A percentile compares a stretch with the other conserved stretches of the same genome.
Evolutionary conservation across 2,888 invertebrate species (phyloP).

Genomic region (Epirrhoe tristata): DNA sequence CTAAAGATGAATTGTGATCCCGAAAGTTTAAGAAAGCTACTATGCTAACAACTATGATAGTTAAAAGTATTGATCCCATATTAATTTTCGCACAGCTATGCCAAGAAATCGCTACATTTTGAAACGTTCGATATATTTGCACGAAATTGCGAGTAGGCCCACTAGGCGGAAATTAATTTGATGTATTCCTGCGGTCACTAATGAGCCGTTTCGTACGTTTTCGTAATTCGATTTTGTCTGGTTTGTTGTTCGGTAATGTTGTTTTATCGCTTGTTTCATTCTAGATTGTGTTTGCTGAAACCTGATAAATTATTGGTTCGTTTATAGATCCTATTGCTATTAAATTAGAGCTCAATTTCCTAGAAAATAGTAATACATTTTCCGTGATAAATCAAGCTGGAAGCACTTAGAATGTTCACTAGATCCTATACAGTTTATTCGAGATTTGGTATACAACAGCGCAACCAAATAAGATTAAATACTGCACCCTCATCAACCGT

Average conservation of each 20-base stretch:
- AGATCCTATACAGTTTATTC: constrained; percentile 18
- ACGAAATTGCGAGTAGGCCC: background rate
- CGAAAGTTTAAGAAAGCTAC: no score
- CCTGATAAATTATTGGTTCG: constrained; percentile 11
- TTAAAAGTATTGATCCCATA: no score
- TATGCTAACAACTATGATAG: no score
- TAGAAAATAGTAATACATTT: background rate
- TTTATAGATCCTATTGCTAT: constrained; percentile 5
- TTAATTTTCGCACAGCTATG: no score
- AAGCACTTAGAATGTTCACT: background rate
- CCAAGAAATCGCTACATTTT: no score
- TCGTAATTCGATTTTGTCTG: constrained; percentile 24
- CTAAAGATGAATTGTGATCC: no score
- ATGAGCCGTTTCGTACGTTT: constrained; percentile 27
- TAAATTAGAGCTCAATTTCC: background rate
- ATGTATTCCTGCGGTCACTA: constrained; percentile 19
- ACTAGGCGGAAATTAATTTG: constrained; percentile 1
- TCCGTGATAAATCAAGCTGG: constrained; percentile 12
- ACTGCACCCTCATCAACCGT: constrained; percentile 68
- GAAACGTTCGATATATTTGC: background rate
- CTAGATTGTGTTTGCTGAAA: constrained; percentile 21
- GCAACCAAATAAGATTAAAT: constrained; percentile 65
- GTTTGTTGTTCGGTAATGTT: constrained; percentile 33
- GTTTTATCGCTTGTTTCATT: constrained; percentile 25
- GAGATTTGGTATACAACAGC: constrained; percentile 38